These are phyloP conservation scores for Arctocebus calabarensis DNA, from an alignment of 2,797 vertebrate species.

Conservation along the genomic window DNA sequence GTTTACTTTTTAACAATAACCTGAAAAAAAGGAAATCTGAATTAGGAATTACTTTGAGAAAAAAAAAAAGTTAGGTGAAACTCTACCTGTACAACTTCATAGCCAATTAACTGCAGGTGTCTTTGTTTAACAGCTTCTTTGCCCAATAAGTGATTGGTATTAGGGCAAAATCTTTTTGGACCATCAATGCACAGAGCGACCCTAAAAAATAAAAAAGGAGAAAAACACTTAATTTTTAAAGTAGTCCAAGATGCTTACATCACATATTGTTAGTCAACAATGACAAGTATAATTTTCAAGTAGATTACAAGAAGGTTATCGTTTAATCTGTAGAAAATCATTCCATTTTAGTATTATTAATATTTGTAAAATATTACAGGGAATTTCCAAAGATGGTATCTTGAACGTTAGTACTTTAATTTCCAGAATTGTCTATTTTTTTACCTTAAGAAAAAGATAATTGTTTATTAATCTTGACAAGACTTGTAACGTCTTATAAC, in stretches of 20 bases:
- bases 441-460: background rate
- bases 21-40: background rate
- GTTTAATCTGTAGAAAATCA: background rate
- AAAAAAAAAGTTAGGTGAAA: background rate
- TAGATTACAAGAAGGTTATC: background rate
- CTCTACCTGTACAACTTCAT: conserved; percentile 94
- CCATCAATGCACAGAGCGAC: conserved; percentile 96
- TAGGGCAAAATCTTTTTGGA: conserved; percentile 91
- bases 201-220: conserved; percentile 84
- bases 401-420: background rate
- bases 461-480: background rate
- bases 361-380: background rate
- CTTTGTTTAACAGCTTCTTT: conserved; percentile 95
- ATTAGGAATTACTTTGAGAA: background rate
- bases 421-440: background rate
- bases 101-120: conserved; percentile 94
- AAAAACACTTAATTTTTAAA: background rate
- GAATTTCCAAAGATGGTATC: background rate
- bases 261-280: background rate
- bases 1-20: background rate
- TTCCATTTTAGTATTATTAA: background rate
- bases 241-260: background rate
- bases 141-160: conserved; percentile 91
- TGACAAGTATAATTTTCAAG: background rate
- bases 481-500: background rate